A percentile compares a stretch with the other conserved stretches of the same genome.
Evolutionary conservation across 1,140 invertebrate species (phyloP).

Genomic region (Drosophila setifemur): DNA sequence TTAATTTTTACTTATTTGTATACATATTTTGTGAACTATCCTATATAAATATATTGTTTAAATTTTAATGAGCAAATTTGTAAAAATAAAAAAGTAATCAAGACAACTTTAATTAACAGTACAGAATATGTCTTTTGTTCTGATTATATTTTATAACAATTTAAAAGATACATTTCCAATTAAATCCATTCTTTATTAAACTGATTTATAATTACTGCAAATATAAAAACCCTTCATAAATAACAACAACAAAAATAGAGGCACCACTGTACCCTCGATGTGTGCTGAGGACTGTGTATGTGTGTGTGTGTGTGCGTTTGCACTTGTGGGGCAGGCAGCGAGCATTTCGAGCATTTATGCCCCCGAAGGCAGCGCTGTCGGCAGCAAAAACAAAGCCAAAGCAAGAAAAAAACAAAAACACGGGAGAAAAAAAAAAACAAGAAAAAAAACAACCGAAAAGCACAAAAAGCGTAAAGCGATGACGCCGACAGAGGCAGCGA

Average conservation of each 20-base stretch:
- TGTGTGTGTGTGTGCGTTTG: slow-evolving; percentile 18
- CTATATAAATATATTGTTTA: too few relatives aligned
- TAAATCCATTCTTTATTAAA: not conserved
- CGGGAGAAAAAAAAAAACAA: slow-evolving; percentile 1
- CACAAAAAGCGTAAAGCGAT: slow-evolving; percentile 70
- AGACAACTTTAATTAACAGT: too few relatives aligned
- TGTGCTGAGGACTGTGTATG: slow-evolving; percentile 4
- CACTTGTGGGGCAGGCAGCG: slow-evolving; percentile 61
- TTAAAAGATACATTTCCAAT: not conserved
- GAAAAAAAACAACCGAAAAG: slow-evolving; percentile 41
- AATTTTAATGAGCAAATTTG: too few relatives aligned
- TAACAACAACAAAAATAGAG: not conserved
- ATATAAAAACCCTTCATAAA: not conserved
- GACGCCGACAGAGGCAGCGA: slow-evolving; percentile 3
- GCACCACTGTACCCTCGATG: slow-evolving; percentile 13
- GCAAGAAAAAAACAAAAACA: slow-evolving; percentile 14
- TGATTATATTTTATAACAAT: not conserved
- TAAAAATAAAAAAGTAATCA: too few relatives aligned
- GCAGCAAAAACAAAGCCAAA: slow-evolving; percentile 46
- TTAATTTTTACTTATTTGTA: too few relatives aligned
- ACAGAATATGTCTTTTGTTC: not conserved
- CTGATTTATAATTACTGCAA: too few relatives aligned
- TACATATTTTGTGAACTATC: too few relatives aligned
- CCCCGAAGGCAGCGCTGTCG: slow-evolving; percentile 66
- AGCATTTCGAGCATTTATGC: slow-evolving; percentile 65